These are phyloP conservation scores for Megalonaias nervosa DNA, from an alignment of 1,140 invertebrate species.

Conservation along the genomic window DNA sequence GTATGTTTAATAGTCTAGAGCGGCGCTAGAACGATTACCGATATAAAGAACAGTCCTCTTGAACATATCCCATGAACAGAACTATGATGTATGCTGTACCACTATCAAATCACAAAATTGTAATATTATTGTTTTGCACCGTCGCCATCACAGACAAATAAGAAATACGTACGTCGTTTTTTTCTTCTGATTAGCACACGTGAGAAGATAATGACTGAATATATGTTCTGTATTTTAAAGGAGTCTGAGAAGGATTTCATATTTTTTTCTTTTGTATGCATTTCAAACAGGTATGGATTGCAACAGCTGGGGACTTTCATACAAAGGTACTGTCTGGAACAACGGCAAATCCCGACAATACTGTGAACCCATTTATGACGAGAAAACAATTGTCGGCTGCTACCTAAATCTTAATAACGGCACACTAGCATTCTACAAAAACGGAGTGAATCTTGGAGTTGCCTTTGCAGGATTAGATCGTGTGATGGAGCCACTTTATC, in stretches of 20 bases:
- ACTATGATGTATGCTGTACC: too few species aligned
- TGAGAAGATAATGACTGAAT: background rate
- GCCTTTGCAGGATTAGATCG: too few species aligned
- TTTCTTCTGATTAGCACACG: background rate
- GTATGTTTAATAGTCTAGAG: too few species aligned
- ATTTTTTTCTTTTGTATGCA: background rate
- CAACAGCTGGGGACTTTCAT: slow-evolving; percentile 62
- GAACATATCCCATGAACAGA: too few species aligned
- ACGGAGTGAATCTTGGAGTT: too few species aligned
- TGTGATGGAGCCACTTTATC: too few species aligned
- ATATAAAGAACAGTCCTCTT: too few species aligned
- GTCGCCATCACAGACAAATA: background rate
- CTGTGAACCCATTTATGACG: slow-evolving; percentile 59
- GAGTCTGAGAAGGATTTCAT: background rate
- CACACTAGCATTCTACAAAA: too few species aligned
- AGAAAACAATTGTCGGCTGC: slow-evolving; percentile 53
- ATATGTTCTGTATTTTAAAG: background rate
- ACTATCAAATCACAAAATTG: background rate
- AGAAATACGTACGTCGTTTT: background rate
- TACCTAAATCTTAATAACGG: slow-evolving; percentile 40
- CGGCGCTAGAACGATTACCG: too few species aligned
- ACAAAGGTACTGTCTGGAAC: slow-evolving; percentile 60
- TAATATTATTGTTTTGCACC: background rate
- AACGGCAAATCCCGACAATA: slow-evolving; percentile 44
- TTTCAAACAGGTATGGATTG: slow-evolving; percentile 49